Conservation (phyloP, 2,888 invertebrate species). For the Oxytorus armatus region DNA sequence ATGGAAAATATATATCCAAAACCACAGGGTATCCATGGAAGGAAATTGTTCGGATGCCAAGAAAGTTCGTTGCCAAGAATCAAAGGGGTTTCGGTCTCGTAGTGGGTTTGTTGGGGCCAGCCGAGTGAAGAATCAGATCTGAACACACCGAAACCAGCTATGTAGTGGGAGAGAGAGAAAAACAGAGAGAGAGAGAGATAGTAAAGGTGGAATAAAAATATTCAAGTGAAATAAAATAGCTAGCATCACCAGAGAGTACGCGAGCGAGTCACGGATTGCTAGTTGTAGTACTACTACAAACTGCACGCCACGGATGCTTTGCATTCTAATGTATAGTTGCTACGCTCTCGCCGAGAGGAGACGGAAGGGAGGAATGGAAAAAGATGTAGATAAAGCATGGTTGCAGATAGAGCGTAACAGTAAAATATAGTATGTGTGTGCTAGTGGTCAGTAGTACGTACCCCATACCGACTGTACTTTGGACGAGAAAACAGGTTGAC, state of each 20-base stretch:
- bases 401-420: conserved; percentile 21
- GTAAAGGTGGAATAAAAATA: conserved; percentile 47
- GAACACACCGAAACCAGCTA: background rate
- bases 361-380: conserved; percentile 4
- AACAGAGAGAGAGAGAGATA: conserved; percentile 7
- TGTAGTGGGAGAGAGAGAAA: background rate
- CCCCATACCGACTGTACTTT: conserved; percentile 21
- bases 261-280: conserved; percentile 17
- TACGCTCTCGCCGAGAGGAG: conserved; percentile 5
- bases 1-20: conserved; percentile 51
- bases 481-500: background rate
- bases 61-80: conserved; percentile 65
- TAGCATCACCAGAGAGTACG: background rate
- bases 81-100: conserved; percentile 57
- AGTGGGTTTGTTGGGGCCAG: conserved; percentile 33
- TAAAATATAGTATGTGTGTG: conserved; percentile 20
- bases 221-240: conserved; percentile 34
- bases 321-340: conserved; percentile 19
- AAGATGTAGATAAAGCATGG: conserved; percentile 9
- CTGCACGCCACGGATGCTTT: conserved; percentile 19
- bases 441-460: conserved; percentile 33
- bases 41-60: conserved; percentile 65
- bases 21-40: conserved; percentile 57
- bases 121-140: background rate
- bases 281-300: conserved; percentile 18